Conservation (phyloP, 2,797 vertebrate species). For the Discoglossus pictus region DNA sequence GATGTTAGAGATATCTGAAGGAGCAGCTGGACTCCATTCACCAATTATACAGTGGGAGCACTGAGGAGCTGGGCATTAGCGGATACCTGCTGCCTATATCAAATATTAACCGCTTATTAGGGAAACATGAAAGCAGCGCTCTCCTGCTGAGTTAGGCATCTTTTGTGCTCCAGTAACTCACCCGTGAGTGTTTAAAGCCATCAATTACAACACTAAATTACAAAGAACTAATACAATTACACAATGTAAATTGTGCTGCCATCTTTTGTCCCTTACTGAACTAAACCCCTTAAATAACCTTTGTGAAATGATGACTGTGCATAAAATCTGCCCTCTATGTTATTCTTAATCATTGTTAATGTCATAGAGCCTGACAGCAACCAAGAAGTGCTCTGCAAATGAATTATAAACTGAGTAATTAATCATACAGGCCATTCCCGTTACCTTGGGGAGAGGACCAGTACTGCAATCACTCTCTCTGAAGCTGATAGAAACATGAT, state of each 20-base stretch:
- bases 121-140: constrained; percentile 35
- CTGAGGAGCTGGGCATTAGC: constrained; percentile 32
- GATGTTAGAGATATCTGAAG: constrained; percentile 21
- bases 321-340: not conserved
- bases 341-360: constrained; percentile 8
- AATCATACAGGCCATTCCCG: not conserved
- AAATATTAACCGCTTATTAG: constrained; percentile 44
- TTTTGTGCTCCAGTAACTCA: constrained; percentile 32
- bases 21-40: constrained; percentile 27
- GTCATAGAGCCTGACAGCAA: not conserved
- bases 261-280: constrained; percentile 35
- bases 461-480: not conserved
- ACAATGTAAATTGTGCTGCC: constrained; percentile 33
- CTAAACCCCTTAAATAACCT: constrained; percentile 40
- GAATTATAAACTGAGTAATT: not conserved
- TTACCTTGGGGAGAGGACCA: not conserved
- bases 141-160: constrained; percentile 45
- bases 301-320: constrained; percentile 9
- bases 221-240: constrained; percentile 43
- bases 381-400: not conserved
- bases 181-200: constrained; percentile 36
- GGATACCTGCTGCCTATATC: constrained; percentile 40
- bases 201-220: constrained; percentile 38
- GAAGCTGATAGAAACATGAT: not conserved
- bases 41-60: constrained; percentile 40